Evolutionary conservation across 2,888 invertebrate genomes (phyloP), one percentile per base, ranked within the genome.

Genomic region (Seladonia tumulorum): DNA sequence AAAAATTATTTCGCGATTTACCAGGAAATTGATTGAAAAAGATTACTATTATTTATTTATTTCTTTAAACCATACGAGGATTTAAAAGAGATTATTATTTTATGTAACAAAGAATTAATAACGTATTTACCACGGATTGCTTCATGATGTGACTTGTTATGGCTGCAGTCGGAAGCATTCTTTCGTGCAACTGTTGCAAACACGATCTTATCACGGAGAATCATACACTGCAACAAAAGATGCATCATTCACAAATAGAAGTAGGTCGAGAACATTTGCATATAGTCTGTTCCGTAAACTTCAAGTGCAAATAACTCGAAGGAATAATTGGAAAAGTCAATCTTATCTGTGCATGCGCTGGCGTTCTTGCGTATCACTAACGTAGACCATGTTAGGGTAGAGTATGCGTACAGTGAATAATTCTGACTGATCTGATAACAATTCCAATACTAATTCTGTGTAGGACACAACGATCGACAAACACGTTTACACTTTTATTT

Each of bases 281-380:
- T 35, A 12, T 10, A 22, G 39, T 12, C 4, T 18, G 39, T 35
- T 22, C 16, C 29, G 66, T 49, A 72, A 29, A 49, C 18, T 22
- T 10, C 49, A 35, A 49, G n/a, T 81, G 63, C 66, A 29, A 72
- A 42, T 72, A n/a, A 63, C 29, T 72, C 16, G 8, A 10, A 22
- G 16, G 8, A 39, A 45, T 25, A 12, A 42, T 49, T 63, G 60
- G 16, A 66, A 81, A 68, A 78, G 63, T 72, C 42, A 66, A 78
- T 45, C 63, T 81, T 72, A 81, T 81, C 79, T 14, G 0, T 16
- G 63, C 47, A 47, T 16, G 60, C 47, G 60, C 71, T 70, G 10
- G 2, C 71, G 49, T 29, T 81, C 66, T 8, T 35, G 66, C 8
- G 8, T 66, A 66, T 66, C n/a, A 14, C 25, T 72, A 8, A 47